These are phyloP conservation scores for Hartigia nigra DNA, from an alignment of 2,888 invertebrate genomes.

Conservation along the genomic window DNA sequence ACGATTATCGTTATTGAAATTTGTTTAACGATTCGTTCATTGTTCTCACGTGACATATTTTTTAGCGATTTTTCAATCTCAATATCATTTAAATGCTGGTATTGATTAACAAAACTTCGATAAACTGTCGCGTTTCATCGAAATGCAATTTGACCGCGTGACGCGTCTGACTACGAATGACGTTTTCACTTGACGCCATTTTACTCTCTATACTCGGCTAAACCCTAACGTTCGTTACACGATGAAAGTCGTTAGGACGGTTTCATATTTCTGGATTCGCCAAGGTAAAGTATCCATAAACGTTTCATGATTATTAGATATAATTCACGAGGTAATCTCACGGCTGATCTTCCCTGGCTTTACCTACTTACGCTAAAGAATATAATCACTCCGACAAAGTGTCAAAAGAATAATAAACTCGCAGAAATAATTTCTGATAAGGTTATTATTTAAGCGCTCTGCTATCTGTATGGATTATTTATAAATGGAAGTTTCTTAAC, in stretches of 20 bases:
- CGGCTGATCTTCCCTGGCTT: neutral
- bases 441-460: neutral
- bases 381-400: neutral
- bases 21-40: too few relatives aligned
- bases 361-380: neutral
- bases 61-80: neutral
- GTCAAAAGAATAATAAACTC: neutral
- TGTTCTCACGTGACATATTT: too few relatives aligned
- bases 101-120: neutral
- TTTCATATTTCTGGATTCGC: neutral
- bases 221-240: neutral
- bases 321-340: neutral
- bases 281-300: neutral
- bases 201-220: neutral
- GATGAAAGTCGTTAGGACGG: neutral
- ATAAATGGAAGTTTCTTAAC: neutral
- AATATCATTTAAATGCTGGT: neutral
- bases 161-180: neutral
- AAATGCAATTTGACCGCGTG: neutral
- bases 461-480: neutral
- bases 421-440: neutral
- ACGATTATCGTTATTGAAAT: neutral
- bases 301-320: neutral
- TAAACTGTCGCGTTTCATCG: neutral
- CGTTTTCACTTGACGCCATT: neutral